phyloP scores from a whole-genome alignment of 2,888 invertebrate genomes.

The Steromphala cineraria region DNA sequence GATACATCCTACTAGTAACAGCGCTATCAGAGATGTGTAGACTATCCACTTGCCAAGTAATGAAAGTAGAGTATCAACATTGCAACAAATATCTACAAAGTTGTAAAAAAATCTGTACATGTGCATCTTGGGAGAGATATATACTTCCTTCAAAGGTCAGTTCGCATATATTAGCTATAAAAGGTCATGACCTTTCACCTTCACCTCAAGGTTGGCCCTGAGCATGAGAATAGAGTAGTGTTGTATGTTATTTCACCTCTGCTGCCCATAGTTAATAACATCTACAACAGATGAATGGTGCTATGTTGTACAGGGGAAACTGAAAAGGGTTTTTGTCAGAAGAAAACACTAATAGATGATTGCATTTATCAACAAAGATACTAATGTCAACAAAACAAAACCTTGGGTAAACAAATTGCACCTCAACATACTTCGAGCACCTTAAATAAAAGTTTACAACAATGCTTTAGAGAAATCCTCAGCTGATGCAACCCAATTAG shows the following conservation, averaged over 20 bases:
- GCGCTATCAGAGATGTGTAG: not conserved
- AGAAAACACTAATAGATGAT: not conserved
- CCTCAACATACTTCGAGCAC: not conserved
- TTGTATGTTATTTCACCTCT: not conserved
- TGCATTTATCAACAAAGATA: not conserved
- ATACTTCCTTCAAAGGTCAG: not conserved
- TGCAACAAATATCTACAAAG: conserved; percentile 7
- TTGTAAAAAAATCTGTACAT: conserved; percentile 14
- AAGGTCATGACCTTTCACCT: conserved; percentile 1
- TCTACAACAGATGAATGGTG: not conserved
- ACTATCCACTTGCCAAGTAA: not conserved
- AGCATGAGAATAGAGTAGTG: not conserved
- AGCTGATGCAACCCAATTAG: not conserved
- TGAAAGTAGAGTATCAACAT: conserved; percentile 7
- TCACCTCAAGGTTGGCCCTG: not conserved
- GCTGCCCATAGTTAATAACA: conserved; percentile 7
- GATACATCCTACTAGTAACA: not conserved
- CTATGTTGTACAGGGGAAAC: too few species aligned
- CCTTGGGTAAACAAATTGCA: conserved; percentile 11
- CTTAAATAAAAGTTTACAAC: not conserved
- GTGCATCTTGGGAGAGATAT: not conserved
- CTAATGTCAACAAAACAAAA: not conserved
- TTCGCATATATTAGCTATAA: not conserved
- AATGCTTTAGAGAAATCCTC: not conserved
- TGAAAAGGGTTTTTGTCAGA: not conserved